Conservation (phyloP, 2,888 invertebrate genomes). For the Nyleta sp. region DNA sequence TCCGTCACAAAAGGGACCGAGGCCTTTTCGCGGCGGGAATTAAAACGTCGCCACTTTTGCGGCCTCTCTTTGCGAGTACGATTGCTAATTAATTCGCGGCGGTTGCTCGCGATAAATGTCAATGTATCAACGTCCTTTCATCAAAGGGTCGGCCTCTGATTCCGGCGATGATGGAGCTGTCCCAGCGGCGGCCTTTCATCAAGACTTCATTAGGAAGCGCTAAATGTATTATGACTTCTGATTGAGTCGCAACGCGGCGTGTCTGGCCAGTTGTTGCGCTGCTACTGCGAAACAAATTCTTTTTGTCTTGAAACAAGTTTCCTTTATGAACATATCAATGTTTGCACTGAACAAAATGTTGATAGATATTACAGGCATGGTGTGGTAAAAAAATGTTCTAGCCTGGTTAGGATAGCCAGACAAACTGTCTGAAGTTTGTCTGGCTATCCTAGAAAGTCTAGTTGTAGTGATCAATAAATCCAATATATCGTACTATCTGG, state of each 20-base stretch:
- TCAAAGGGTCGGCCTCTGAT: conserved; percentile 32
- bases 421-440: too few relatives aligned
- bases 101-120: conserved; percentile 41
- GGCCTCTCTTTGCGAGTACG: conserved; percentile 17
- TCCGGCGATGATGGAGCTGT: conserved; percentile 60
- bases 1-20: conserved; percentile 39
- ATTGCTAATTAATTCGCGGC: conserved; percentile 49
- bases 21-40: conserved; percentile 45
- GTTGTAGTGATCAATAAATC: too few relatives aligned
- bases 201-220: conserved; percentile 81
- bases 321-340: too few relatives aligned
- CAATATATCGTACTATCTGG: too few relatives aligned
- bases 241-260: conserved; percentile 75
- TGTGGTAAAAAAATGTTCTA: too few relatives aligned
- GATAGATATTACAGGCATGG: too few relatives aligned
- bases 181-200: conserved; percentile 80
- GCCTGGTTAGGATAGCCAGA: too few relatives aligned
- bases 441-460: too few relatives aligned
- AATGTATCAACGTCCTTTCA: conserved; percentile 19
- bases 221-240: conserved; percentile 83
- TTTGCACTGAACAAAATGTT: too few relatives aligned
- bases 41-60: conserved; percentile 42
- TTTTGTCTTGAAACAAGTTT: too few relatives aligned
- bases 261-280: background rate
- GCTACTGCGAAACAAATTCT: background rate